Evolutionary conservation across 2,113 vertebrate genomes (phyloP), one percentile per base, ranked within the genome.

Genomic region (Phaethornis superciliosus): DNA sequence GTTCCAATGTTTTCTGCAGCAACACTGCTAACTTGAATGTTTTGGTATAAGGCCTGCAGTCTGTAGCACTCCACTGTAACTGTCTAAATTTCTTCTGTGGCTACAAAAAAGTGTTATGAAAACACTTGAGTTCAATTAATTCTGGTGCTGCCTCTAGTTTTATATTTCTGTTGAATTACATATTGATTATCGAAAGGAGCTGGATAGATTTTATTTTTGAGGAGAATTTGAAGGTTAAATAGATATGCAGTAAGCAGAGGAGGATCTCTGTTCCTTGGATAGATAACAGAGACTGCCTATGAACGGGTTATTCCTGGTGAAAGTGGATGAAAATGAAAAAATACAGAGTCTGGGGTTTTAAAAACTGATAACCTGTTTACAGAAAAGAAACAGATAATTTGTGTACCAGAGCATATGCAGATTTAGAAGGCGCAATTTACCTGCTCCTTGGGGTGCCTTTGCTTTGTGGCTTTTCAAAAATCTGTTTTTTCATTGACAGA

Each of bases 121-220:
- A 95, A 68, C n/a, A n/a, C n/a, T n/a, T n/a, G n/a, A 75, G 83
- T 83, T 94, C 30, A 83, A 64, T 78, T 94, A 58, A 63, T 59
- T 47, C 13, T 44, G 76, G 7, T 22, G 1, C 24, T 95, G 19
- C 24, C 40, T n/a, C 27, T 65, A 65, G 56, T 49, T 84, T 90
- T 65, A 42, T 89, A 86, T 60, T 93, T 87, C 65, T 7, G 1
- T 74, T 78, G 55, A 83, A 90, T 90, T 90, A 37, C 21, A 44
- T 83, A 81, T 64, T 93, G 77, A 64, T 91, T 83, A 91, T 49
- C 35, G 59, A 77, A 88, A 85, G 22, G 3, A 59, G 13, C 8
- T 69, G 32, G 90, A 71, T 20, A 60, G 4, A 70, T 88, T 95
- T 92, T 22, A n/a, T n/a, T n/a, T n/a, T n/a, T 70, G 18, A 79